A percentile compares a stretch with the other conserved stretches of the same genome.
Conservation (phyloP, 2,113 vertebrate species). For the Rhizomys pruinosus region DNA sequence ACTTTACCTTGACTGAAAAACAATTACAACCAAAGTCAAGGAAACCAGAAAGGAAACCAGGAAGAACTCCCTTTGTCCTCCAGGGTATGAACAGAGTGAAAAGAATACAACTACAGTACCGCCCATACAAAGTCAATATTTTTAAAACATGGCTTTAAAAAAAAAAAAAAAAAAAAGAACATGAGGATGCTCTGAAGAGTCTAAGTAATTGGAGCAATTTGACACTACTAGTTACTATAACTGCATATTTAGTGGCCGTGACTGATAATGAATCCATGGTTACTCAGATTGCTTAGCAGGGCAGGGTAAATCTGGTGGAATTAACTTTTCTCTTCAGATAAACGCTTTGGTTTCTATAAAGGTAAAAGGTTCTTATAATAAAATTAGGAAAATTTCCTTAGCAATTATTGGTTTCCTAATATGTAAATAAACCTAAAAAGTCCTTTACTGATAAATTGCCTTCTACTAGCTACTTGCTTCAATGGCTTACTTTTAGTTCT, state of each 20-base stretch:
- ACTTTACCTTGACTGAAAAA: background rate
- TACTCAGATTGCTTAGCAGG: conserved; percentile 45
- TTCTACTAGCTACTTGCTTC: background rate
- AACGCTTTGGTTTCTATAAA: conserved; percentile 35
- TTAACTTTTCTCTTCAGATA: conserved; percentile 60
- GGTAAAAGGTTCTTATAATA: background rate
- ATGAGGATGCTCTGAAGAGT: conserved; percentile 33
- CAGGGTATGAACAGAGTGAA: background rate
- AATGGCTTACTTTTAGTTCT: background rate
- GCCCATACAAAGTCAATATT: background rate
- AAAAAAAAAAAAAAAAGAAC: too few species aligned
- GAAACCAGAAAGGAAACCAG: background rate
- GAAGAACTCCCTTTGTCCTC: background rate
- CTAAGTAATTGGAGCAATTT: conserved; percentile 45
- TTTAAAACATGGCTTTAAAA: conserved; percentile 48
- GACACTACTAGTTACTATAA: conserved; percentile 57
- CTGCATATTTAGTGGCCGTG: background rate
- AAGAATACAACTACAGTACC: background rate
- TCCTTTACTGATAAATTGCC: conserved; percentile 21
- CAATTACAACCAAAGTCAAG: background rate
- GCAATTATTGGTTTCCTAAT: background rate
- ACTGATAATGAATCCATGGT: conserved; percentile 39
- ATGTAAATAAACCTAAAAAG: background rate
- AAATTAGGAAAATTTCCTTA: conserved; percentile 17
- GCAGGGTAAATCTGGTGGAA: conserved; percentile 23